Conservation (phyloP, 1,140 invertebrate genomes). For the Heliconius congener region DNA sequence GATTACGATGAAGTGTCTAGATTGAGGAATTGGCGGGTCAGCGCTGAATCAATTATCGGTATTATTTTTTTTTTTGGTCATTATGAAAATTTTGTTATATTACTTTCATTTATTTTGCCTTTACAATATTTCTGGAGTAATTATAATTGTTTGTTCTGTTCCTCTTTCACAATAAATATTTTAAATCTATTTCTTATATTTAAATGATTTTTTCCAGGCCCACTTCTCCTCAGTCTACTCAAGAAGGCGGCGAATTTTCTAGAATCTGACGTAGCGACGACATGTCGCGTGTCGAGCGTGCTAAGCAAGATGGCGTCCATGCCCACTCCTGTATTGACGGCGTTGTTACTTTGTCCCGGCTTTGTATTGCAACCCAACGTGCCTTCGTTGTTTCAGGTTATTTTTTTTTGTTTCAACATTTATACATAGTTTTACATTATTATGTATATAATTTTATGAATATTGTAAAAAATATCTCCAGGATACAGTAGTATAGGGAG, state of each 20-base stretch:
- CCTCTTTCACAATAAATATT: too few relatives aligned
- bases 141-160: too few relatives aligned
- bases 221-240: slow-evolving; percentile 92
- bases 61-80: too few relatives aligned
- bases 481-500: too few relatives aligned
- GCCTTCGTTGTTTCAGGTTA: slow-evolving; percentile 94
- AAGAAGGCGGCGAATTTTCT: slow-evolving; percentile 92
- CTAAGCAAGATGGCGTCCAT: slow-evolving; percentile 93
- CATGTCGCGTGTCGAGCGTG: slow-evolving; percentile 93
- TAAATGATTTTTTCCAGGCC: slow-evolving; percentile 81
- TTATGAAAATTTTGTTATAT: too few relatives aligned
- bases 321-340: slow-evolving; percentile 92
- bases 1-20: slow-evolving; percentile 56
- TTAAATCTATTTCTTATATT: too few relatives aligned
- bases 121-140: too few relatives aligned
- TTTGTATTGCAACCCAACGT: slow-evolving; percentile 94
- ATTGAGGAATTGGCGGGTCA: slow-evolving; percentile 61
- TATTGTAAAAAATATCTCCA: too few relatives aligned
- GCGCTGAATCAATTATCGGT: slow-evolving; percentile 70
- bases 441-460: too few relatives aligned
- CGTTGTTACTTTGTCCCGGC: slow-evolving; percentile 93
- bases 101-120: too few relatives aligned
- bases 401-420: neutral
- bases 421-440: too few relatives aligned
- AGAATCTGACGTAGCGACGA: slow-evolving; percentile 92